Percentiles rank a stretch among this genome's conserved stretches.
These are phyloP conservation scores for Odontophorus gujanensis DNA, from an alignment of 2,113 vertebrate genomes.

Conservation along the genomic window DNA sequence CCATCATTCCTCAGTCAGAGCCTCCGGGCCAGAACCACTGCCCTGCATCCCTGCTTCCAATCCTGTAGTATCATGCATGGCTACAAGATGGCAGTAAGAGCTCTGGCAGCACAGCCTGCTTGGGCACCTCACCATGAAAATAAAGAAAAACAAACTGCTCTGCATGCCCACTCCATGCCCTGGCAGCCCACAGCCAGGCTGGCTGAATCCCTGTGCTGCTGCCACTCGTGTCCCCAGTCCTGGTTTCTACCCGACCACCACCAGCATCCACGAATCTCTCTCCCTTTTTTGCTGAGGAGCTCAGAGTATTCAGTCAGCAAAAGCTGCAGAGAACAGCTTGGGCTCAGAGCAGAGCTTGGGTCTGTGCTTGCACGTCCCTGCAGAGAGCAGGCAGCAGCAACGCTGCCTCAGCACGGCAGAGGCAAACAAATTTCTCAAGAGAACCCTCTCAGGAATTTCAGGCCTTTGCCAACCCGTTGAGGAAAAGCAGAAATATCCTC, in stretches of 20 bases:
- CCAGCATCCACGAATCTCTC: background rate
- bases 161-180: background rate
- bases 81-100: slow-evolving; percentile 60
- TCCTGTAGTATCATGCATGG: background rate
- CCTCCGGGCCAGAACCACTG: background rate
- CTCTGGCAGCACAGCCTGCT: fast-evolving
- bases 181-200: background rate
- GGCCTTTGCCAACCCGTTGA: background rate
- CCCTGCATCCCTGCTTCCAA: fast-evolving
- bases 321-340: too few relatives aligned
- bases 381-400: fast-evolving
- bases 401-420: fast-evolving
- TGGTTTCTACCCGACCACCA: background rate
- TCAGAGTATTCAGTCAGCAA: background rate
- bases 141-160: background rate
- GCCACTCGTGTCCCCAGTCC: background rate
- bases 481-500: background rate
- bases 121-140: background rate
- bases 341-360: fast-evolving
- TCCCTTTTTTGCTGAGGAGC: background rate
- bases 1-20: fast-evolving
- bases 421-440: background rate
- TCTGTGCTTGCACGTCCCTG: fast-evolving
- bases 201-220: background rate
- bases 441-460: fast-evolving